phyloP scores from a whole-genome alignment of 2,797 vertebrate species.

The Scomberomorus guttatus region DNA sequence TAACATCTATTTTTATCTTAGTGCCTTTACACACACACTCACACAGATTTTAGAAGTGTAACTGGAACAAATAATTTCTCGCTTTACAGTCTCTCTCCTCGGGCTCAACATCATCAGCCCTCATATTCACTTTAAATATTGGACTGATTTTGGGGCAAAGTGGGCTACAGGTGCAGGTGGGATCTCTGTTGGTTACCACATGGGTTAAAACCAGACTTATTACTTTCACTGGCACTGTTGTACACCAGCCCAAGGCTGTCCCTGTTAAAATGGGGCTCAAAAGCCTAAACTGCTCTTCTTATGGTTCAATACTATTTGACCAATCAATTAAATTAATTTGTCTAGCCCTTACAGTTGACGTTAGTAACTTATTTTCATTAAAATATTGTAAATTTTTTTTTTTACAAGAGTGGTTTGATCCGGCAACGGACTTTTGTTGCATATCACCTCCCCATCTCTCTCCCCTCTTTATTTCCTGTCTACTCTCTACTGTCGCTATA shows the following conservation, averaged over 20 bases:
- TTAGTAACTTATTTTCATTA: not conserved
- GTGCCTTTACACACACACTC: not conserved
- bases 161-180: not conserved
- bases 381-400: too few relatives aligned
- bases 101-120: not conserved
- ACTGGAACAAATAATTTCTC: slow-evolving; percentile 15
- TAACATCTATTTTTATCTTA: slow-evolving; percentile 5
- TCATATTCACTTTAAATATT: not conserved
- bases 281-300: not conserved
- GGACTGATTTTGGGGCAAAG: not conserved
- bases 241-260: too few relatives aligned
- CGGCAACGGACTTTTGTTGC: too few relatives aligned
- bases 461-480: not conserved
- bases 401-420: too few relatives aligned
- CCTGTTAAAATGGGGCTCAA: too few relatives aligned
- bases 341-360: not conserved
- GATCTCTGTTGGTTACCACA: not conserved
- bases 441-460: too few relatives aligned
- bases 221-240: too few relatives aligned
- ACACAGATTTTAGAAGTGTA: not conserved
- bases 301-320: not conserved
- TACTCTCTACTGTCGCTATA: not conserved
- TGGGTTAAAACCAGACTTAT: too few relatives aligned
- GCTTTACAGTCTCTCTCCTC: not conserved
- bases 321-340: not conserved